Conservation (phyloP, 2,888 invertebrate species). For the Rhorus exstirpatorius region DNA sequence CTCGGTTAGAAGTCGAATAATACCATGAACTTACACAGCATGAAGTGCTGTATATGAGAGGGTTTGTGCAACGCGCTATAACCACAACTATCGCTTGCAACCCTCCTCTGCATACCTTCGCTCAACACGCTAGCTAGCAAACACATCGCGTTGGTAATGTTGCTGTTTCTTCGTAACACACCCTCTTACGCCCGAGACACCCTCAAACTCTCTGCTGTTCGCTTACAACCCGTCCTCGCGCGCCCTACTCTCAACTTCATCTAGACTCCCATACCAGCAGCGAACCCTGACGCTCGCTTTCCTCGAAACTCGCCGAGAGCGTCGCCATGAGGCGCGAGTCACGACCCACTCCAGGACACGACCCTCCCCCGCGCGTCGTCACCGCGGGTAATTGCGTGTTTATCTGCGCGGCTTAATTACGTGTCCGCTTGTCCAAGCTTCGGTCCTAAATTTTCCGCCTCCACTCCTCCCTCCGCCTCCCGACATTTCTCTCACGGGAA, state of each 20-base stretch:
- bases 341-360: constrained; percentile 32
- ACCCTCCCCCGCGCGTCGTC: constrained; percentile 72
- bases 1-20: constrained; percentile 67
- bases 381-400: constrained; percentile 83
- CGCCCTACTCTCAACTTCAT: constrained; percentile 18
- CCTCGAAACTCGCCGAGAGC: constrained; percentile 11
- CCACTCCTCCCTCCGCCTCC: constrained; percentile 36
- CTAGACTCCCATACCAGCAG: constrained; percentile 4
- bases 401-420: constrained; percentile 83
- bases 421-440: constrained; percentile 82
- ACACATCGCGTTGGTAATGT: constrained; percentile 40
- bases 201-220: background rate
- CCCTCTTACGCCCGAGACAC: constrained; percentile 37
- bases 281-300: constrained; percentile 9
- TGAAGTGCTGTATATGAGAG: constrained; percentile 36
- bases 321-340: constrained; percentile 2
- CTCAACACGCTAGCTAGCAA: constrained; percentile 4
- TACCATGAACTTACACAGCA: constrained; percentile 39
- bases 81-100: constrained; percentile 44
- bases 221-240: background rate
- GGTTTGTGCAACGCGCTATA: constrained; percentile 6
- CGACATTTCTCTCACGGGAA: constrained; percentile 33
- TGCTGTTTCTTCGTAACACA: constrained; percentile 51
- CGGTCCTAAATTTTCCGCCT: constrained; percentile 77
- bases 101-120: constrained; percentile 32